phyloP scores from a whole-genome alignment of 2,113 vertebrate genomes.

The Chinchilla lanigera region DNA sequence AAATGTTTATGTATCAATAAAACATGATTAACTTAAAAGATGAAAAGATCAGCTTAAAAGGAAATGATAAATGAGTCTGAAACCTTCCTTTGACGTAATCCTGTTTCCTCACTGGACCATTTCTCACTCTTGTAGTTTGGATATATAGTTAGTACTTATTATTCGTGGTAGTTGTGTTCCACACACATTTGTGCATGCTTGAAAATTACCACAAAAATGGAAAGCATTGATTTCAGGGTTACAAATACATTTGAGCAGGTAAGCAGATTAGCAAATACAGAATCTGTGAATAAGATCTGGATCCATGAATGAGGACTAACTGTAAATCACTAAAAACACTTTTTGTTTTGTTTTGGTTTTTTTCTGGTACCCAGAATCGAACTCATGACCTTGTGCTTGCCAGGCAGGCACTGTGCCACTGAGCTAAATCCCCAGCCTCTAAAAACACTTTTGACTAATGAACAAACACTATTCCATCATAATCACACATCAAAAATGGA shows the following conservation, averaged over 20 bases:
- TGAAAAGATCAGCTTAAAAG: neutral
- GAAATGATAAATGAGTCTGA: constrained; percentile 17
- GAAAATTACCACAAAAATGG: neutral
- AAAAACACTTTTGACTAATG: neutral
- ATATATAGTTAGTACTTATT: neutral
- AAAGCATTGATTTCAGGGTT: neutral
- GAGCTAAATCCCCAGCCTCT: too few species aligned
- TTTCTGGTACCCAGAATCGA: too few species aligned
- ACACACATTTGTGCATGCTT: neutral
- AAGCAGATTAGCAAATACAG: neutral
- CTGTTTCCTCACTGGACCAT: neutral
- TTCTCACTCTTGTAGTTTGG: neutral
- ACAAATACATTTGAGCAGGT: neutral
- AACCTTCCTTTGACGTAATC: neutral
- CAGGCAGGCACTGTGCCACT: too few species aligned
- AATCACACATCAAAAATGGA: neutral
- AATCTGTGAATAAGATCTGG: neutral
- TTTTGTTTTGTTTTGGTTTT: too few species aligned
- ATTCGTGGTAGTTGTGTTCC: neutral
- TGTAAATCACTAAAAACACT: neutral
- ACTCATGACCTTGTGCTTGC: too few species aligned
- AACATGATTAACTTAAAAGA: neutral
- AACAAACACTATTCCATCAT: neutral
- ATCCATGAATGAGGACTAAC: neutral
- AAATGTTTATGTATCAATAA: neutral